A percentile compares a stretch with the other conserved stretches of the same genome.
These are phyloP conservation scores for Ormyrus nitidulus DNA, from an alignment of 2,888 invertebrate species.

Conservation along the genomic window DNA sequence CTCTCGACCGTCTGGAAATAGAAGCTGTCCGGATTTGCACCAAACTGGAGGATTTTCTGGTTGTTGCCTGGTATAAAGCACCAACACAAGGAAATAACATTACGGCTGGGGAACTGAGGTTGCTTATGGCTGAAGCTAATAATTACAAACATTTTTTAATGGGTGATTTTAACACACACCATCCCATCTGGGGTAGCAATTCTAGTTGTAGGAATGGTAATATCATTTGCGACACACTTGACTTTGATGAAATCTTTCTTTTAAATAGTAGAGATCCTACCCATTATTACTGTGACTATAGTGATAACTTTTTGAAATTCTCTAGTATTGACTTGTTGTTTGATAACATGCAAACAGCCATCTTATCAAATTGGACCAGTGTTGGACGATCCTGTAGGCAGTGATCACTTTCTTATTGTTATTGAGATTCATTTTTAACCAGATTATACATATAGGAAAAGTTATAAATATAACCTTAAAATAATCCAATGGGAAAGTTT, in stretches of 20 bases:
- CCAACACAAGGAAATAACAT: neutral
- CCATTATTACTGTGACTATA: neutral
- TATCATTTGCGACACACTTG: neutral
- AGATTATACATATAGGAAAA: neutral
- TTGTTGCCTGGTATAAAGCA: neutral
- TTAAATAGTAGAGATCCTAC: neutral
- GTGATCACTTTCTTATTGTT: neutral
- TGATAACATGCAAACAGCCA: no score
- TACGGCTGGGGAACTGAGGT: neutral
- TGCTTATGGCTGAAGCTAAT: no score
- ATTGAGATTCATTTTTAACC: neutral
- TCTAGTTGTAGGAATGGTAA: neutral
- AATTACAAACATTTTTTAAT: neutral
- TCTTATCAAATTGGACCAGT: neutral
- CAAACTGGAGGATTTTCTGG: no score
- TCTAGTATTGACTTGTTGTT: neutral
- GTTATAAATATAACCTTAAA: neutral
- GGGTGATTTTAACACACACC: neutral
- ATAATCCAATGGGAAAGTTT: neutral
- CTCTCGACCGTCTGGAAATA: no score
- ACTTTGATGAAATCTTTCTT: neutral
- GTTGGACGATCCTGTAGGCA: neutral
- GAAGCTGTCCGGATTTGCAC: no score
- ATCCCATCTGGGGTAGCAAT: neutral
- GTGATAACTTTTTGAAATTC: neutral